Evolutionary conservation across 2,113 vertebrate genomes (phyloP).

Genomic region (Egretta garzetta): DNA sequence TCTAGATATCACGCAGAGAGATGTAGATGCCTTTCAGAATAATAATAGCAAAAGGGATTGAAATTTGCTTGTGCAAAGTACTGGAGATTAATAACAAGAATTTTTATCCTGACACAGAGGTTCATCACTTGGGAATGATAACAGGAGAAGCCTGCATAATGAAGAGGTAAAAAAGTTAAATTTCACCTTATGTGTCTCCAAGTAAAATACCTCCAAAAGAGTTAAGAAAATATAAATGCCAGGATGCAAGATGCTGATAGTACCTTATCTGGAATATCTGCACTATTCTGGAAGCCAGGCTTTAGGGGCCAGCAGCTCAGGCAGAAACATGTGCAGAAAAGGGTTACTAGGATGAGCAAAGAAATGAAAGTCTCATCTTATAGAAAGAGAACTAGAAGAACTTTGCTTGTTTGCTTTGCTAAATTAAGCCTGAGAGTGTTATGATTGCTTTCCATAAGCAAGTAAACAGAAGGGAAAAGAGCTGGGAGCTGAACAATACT

Average conservation of each 20-base stretch:
- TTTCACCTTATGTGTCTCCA: background rate
- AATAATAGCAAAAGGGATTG: background rate
- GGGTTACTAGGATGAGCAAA: background rate
- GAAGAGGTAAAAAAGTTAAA: background rate
- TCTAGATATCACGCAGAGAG: background rate
- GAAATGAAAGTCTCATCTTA: background rate
- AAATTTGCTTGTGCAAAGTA: background rate
- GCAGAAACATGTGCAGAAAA: background rate
- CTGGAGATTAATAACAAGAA: background rate
- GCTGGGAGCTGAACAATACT: slow-evolving; percentile 35
- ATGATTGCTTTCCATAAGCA: slow-evolving; percentile 9
- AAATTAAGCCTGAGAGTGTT: slow-evolving; percentile 28
- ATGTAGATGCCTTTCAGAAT: background rate
- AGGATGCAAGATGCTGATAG: background rate
- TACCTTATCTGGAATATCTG: background rate
- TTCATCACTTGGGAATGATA: background rate
- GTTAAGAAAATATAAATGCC: background rate
- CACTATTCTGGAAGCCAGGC: background rate
- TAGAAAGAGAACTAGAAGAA: background rate
- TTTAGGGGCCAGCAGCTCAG: background rate
- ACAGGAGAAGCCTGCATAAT: background rate
- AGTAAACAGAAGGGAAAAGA: slow-evolving; percentile 26
- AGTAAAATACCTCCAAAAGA: background rate
- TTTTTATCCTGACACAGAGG: background rate
- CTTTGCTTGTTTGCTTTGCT: slow-evolving; percentile 20